Base-by-base conservation (phyloP, 2,888 invertebrate species). In the Agrochola litura region DNA sequence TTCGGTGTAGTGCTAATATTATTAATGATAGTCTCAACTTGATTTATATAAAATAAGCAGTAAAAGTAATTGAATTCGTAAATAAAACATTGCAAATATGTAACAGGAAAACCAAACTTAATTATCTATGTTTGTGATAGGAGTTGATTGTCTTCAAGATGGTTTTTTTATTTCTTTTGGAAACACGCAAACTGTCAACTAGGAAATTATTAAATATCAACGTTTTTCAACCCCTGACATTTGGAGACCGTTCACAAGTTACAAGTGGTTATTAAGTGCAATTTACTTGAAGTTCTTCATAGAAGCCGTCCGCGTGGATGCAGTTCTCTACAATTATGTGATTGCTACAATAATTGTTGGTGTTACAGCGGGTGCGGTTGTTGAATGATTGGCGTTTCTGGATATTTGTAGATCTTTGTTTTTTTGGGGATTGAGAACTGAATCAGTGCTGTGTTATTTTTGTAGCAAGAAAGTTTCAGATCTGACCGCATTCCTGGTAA, bases 171-270 rank as follows among this genome's bases (percentile, higher is more conserved):
- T 41, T 64, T 66, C 30, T 12, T 60, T 67, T 56, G 8, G 52
- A 3, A 69, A 30, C 76, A 68, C 67, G 56, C 54, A 65, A 49
- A 41, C 41, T 67, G 76, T 69, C 61, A 12, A 61, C 69, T 66
- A 76, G 76, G 81, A 87, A 80, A 67, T 37, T 30, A 46, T 73
- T 71, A 81, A 86, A 84, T 79, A 77, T 76, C 86, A 81, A 73
- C 65, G 79, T 43, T 75, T 58, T 52, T 22, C 25, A 64, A 86
- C 73, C 77, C 14, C 37, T 77, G 86, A 82, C 84, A 84, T 88
- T 84, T 81, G 68, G 25, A 61, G 52, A 22, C 25, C 67, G 41
- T 69, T 64, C 56, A 54, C 64, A 70, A 63, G 58, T 64, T 25
- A 10, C 66, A 60, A 68, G 68, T 56, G 25, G 43, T 73, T 63